Base-by-base conservation (phyloP, 2,888 invertebrate species). In the Steinernema hermaphroditum region DNA sequence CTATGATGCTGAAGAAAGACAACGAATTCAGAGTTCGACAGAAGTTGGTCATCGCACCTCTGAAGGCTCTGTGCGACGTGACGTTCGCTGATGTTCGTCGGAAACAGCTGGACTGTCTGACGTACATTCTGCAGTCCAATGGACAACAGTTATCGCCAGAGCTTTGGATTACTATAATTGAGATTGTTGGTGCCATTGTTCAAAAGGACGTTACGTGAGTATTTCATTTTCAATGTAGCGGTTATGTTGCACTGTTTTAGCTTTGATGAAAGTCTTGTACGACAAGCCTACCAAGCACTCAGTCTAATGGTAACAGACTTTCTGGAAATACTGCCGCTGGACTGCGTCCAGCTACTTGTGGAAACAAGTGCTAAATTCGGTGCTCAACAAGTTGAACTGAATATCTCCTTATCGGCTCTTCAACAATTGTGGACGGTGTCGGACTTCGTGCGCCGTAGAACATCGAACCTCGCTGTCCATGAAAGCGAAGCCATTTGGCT, bases 281-380 rank as follows among this genome's bases (percentile, higher is more conserved):
- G 95, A 44, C 92, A 93, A 74, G 96, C 96, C 70, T 97, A 96
- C 89, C 95, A 96, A 88, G 95, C 96, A 88, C 91, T 96, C 69
- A 96, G 96, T 94, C 96, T 71, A 93, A 95, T 62, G 54, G 94
- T 95, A 37, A 95, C 96, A 0, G 96, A 97, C 88, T 93, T 95
- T 88, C 90, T 97, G 79, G 92, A 93, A 34, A 92, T 93, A 69
- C 93, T 97, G 89, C 94, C 96, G 0, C 93, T 93, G 89, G 90
- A 92, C 77, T 96, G 95, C 88, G 90, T 97, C 81, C 77, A 81
- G 14, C 77, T 81, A 44, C 78, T 87, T 6, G 81, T 93, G 93
- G 32, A 90, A 93, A 69, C 94, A 93, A 94, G 96, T 2, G 93
- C 95, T 0, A 94, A 93, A 87, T 98, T 96, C 89, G 96, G 96